Evolutionary conservation across 2,797 vertebrate genomes (phyloP), one percentile per base, ranked within the genome.

Genomic region (Mus minutoides): DNA sequence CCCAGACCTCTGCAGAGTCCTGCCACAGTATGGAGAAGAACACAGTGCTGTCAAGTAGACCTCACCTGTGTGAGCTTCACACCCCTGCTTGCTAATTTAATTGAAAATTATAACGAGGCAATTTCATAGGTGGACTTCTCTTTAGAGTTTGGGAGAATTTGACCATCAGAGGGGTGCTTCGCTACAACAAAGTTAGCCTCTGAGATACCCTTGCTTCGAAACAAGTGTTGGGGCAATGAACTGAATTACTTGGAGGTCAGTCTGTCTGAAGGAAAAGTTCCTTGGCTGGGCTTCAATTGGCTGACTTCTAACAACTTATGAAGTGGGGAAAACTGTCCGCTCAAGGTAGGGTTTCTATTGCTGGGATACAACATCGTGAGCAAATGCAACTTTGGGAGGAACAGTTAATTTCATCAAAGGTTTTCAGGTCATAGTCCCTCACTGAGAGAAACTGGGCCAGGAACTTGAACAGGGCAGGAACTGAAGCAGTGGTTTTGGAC

Each of bases 1-100:
- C 4, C 67, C 16, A 19, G 43, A n/a, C 2, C 5, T 13, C 31
- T 40, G 19, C 26, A 46, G 4, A 46, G 49, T n/a, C 49, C 46
- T 52, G 3, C 7, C 3, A 0, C 1, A 12, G 31, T n/a, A 16
- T 56, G 22, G n/a, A 14, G 60, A 91, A 46, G 73, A 14, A 73
- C 29, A 21, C 4, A 1, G 6, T 10, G 9, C 8, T 29, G 2
- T 13, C 56, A 34, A 0, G 11, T 4, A 4, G 19, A 31, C 24
- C 31, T n/a, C 22, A 49, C 5, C 40, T 37, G 14, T 64, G 71
- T 69, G 46, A 64, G 17, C 34, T 78, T 2, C 22, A 22, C 43
- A 13, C 1, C 21, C 7, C 7, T n/a, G 60, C 86, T 52, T 46
- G 71, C 21, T 89, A 40, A 56, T 56, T 67, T 54, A 12, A 29